A percentile compares a stretch with the other conserved stretches of the same genome.
Conservation (phyloP, 1,140 invertebrate species). For the Euglossa dilemma region DNA sequence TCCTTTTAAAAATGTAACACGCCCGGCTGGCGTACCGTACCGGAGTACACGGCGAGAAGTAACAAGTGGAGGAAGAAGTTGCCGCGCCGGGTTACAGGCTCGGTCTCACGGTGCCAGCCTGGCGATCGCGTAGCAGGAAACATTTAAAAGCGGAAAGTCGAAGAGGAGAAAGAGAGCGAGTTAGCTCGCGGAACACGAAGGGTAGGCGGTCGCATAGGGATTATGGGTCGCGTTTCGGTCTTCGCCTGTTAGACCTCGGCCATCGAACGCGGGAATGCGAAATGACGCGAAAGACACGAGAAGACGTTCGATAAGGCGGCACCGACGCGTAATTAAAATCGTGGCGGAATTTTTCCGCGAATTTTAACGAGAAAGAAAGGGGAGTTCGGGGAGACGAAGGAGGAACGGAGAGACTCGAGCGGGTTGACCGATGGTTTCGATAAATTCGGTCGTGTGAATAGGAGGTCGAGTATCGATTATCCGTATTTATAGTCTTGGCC, state of each 20-base stretch:
- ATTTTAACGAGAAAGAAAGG: neutral
- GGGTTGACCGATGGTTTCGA: constrained; percentile 31
- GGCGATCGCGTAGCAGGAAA: constrained; percentile 38
- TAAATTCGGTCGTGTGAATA: constrained; percentile 47
- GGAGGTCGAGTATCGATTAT: constrained; percentile 40
- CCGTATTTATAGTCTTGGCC: constrained; percentile 41
- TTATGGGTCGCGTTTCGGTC: constrained; percentile 9
- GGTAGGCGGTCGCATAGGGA: constrained; percentile 14
- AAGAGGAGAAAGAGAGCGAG: neutral
- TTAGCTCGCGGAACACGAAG: constrained; percentile 7
- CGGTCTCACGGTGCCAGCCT: neutral
- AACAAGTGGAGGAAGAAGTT: neutral
- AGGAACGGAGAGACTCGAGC: neutral
- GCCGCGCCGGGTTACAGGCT: neutral
- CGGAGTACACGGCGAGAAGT: neutral
- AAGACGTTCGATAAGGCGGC: neutral
- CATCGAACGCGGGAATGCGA: constrained; percentile 6
- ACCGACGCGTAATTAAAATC: neutral
- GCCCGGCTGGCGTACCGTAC: too few relatives aligned
- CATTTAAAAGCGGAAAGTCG: constrained; percentile 28
- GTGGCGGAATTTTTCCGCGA: neutral
- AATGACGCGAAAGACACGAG: neutral
- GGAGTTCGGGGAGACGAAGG: too few relatives aligned
- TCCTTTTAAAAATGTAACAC: neutral
- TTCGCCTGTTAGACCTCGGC: neutral